Evolutionary conservation across 1,140 invertebrate genomes (phyloP).

Genomic region (Temnothorax curvispinosus): DNA sequence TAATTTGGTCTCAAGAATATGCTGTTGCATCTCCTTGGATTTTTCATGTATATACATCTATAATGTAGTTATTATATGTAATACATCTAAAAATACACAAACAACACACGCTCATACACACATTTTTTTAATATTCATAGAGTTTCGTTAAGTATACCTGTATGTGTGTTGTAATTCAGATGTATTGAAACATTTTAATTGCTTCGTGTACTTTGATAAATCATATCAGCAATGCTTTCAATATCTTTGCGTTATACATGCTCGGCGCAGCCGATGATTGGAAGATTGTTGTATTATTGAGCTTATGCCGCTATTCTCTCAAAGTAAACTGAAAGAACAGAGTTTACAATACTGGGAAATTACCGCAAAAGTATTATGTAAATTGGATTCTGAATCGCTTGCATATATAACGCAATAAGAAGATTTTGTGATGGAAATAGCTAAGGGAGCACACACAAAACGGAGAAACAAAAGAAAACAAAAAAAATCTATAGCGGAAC

Average conservation of each 20-base stretch:
- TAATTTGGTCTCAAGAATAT: no score
- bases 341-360: conserved; percentile 40
- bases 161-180: no score
- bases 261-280: background rate
- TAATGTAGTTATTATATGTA: no score
- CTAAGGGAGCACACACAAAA: background rate
- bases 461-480: background rate
- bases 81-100: no score
- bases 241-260: background rate
- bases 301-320: background rate
- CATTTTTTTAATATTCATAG: no score
- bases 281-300: conserved; percentile 13
- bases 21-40: no score
- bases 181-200: background rate
- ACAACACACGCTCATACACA: no score
- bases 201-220: background rate
- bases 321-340: conserved; percentile 10
- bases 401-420: conserved; percentile 27
- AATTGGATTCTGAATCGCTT: conserved; percentile 35
- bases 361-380: conserved; percentile 44
- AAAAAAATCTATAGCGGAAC: background rate
- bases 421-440: conserved; percentile 25
- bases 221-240: no score
- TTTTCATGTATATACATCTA: no score
- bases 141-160: no score